These are phyloP conservation scores for Baronia brevicornis DNA, from an alignment of 2,888 invertebrate genomes.

Conservation along the genomic window DNA sequence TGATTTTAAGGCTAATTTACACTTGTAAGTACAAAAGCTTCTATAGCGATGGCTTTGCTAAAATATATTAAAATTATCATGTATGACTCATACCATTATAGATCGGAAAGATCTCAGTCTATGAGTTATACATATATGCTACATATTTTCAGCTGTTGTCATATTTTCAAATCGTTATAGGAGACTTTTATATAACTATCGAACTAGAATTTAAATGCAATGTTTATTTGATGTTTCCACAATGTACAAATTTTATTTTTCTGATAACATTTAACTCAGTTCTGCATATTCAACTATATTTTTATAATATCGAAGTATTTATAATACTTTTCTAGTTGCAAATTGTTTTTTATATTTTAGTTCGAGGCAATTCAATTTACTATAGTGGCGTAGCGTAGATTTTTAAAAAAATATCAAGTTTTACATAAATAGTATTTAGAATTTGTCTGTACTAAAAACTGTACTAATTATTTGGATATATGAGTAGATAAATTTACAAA, in stretches of 20 bases:
- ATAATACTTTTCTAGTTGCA: no score
- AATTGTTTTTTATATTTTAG: conserved; percentile 8
- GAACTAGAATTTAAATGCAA: conserved; percentile 22
- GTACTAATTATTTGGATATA: no score
- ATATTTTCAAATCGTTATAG: conserved; percentile 30
- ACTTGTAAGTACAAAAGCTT: conserved; percentile 39
- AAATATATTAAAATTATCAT: conserved; percentile 11
- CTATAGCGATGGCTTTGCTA: conserved; percentile 44
- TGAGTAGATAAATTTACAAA: no score
- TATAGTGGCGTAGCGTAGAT: background rate
- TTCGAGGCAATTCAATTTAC: conserved; percentile 3
- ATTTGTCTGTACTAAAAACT: no score
- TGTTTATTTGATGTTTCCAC: conserved; percentile 1
- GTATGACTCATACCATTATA: conserved; percentile 8
- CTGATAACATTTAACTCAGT: conserved; percentile 4
- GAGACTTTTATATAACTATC: conserved; percentile 31
- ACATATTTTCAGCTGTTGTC: background rate
- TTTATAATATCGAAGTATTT: no score
- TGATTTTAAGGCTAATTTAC: conserved; percentile 25
- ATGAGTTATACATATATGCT: background rate
- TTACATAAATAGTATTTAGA: no score
- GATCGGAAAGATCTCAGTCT: background rate
- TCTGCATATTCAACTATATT: no score
- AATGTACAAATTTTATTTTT: background rate
- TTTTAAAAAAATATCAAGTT: no score